Conservation (phyloP, 2,113 vertebrate genomes). For the Siphamia tubifer region DNA sequence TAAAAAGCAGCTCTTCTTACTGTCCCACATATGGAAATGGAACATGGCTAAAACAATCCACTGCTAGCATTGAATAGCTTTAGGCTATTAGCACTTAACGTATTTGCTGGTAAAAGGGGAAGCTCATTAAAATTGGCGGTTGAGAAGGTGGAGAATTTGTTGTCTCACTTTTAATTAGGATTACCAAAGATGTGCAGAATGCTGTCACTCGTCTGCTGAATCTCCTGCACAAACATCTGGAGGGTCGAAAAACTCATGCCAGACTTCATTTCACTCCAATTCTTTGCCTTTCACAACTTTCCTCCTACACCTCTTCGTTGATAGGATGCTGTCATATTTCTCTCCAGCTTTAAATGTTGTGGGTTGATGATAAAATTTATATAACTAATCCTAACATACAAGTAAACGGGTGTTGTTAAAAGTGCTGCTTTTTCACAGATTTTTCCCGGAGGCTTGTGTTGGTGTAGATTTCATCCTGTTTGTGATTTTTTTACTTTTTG, state of each 20-base stretch:
- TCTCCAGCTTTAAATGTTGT: conserved; percentile 1
- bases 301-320: conserved; percentile 15
- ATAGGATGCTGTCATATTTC: conserved; percentile 27
- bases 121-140: conserved; percentile 16
- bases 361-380: conserved; percentile 15
- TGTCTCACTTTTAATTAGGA: conserved; percentile 25
- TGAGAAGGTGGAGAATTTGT: not conserved
- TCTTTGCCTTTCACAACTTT: not conserved
- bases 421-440: not conserved
- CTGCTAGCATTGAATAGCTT: not conserved
- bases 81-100: not conserved
- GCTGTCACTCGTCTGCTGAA: conserved; percentile 15
- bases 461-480: not conserved
- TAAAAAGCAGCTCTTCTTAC: not conserved
- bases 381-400: conserved; percentile 28
- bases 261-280: conserved; percentile 6
- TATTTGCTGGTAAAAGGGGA: conserved; percentile 5
- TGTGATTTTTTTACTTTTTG: not conserved
- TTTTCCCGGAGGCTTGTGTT: not conserved
- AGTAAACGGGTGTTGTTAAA: not conserved
- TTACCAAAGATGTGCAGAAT: not conserved
- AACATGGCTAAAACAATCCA: not conserved
- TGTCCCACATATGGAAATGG: conserved; percentile 14
- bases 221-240: conserved; percentile 24
- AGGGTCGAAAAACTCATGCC: conserved; percentile 12